A percentile compares a stretch with the other conserved stretches of the same genome.
These are phyloP conservation scores for Cerastis leucographa DNA, from an alignment of 2,888 invertebrate genomes.

Conservation along the genomic window DNA sequence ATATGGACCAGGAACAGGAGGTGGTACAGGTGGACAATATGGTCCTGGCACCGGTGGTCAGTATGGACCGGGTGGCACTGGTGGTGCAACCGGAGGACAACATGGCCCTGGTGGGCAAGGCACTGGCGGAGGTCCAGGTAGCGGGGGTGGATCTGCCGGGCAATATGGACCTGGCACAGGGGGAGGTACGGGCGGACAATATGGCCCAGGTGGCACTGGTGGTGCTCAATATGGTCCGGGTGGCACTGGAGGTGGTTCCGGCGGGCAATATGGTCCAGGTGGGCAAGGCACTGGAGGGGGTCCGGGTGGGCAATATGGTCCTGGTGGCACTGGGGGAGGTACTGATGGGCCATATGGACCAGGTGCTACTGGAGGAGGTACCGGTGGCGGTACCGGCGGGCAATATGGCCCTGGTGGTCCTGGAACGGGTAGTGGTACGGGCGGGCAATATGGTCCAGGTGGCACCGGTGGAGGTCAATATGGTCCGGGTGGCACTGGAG, in stretches of 20 bases:
- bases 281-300: slow-evolving; percentile 26
- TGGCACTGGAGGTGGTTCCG: background rate
- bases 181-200: slow-evolving; percentile 16
- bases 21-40: slow-evolving; percentile 11
- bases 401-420: slow-evolving; percentile 31
- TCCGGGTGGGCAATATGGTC: slow-evolving; percentile 44
- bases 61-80: slow-evolving; percentile 29
- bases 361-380: background rate
- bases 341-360: slow-evolving; percentile 18
- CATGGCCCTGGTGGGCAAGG: slow-evolving; percentile 26
- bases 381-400: slow-evolving; percentile 8
- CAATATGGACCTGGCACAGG: slow-evolving; percentile 35
- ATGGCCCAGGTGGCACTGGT: slow-evolving; percentile 26
- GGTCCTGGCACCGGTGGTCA: slow-evolving; percentile 26
- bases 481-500: slow-evolving; percentile 24
- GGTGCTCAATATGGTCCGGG: slow-evolving; percentile 46
- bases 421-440: slow-evolving; percentile 6
- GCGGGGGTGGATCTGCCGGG: slow-evolving; percentile 22
- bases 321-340: slow-evolving; percentile 26
- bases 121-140: slow-evolving; percentile 21
- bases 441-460: slow-evolving; percentile 35
- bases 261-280: slow-evolving; percentile 38
- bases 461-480: slow-evolving; percentile 39
- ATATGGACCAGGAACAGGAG: slow-evolving; percentile 34
- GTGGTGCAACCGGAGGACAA: slow-evolving; percentile 28